Conservation (phyloP, 2,888 invertebrate genomes). For the Drosophila aldrichi region DNA sequence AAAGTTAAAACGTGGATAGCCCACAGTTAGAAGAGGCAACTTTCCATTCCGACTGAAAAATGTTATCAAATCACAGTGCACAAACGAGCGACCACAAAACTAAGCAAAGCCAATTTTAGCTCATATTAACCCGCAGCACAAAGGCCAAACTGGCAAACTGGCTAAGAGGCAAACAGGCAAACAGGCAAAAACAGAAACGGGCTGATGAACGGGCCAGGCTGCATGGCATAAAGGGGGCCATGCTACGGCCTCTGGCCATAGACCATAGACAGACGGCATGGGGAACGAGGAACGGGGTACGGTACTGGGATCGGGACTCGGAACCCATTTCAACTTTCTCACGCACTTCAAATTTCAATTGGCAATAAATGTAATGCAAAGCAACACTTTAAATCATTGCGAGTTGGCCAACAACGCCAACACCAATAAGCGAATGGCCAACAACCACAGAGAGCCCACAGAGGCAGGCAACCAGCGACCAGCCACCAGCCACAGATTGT, state of each 20-base stretch:
- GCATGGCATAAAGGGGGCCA: constrained; percentile 38
- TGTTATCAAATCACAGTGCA: constrained; percentile 79
- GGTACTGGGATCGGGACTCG: constrained; percentile 21
- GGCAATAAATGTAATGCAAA: constrained; percentile 85
- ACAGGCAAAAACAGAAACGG: constrained; percentile 23
- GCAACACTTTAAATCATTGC: constrained; percentile 84
- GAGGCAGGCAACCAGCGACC: neutral
- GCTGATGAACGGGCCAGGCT: constrained; percentile 36
- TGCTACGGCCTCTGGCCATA: constrained; percentile 64
- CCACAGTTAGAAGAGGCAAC: constrained; percentile 58
- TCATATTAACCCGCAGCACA: constrained; percentile 81
- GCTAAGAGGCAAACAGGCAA: constrained; percentile 41
- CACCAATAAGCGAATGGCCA: constrained; percentile 68
- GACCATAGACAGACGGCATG: constrained; percentile 41
- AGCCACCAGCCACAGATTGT: constrained; percentile 21
- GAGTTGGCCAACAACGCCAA: constrained; percentile 72
- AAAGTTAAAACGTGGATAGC: constrained; percentile 41
- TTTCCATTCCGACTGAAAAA: constrained; percentile 77
- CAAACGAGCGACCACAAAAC: constrained; percentile 80
- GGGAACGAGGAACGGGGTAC: constrained; percentile 1
- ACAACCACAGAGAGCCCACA: constrained; percentile 23
- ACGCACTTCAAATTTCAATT: constrained; percentile 85
- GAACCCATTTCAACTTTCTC: constrained; percentile 83
- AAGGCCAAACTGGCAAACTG: constrained; percentile 69
- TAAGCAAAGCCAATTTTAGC: constrained; percentile 81